Conservation (phyloP, 2,797 vertebrate species). For the Malacoctenus gilli region DNA sequence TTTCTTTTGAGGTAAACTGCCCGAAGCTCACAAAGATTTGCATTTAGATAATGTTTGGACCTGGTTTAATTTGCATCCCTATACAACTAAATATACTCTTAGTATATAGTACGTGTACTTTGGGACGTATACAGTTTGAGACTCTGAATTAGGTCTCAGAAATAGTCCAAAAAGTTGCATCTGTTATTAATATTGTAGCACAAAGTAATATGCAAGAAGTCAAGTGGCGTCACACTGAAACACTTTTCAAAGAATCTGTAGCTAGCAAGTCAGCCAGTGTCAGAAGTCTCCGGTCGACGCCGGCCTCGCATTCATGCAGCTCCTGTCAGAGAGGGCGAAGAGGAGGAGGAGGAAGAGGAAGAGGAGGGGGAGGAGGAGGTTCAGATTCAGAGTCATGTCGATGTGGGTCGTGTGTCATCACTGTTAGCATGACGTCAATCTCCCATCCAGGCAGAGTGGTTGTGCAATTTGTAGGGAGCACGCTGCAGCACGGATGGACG, state of each 20-base stretch:
- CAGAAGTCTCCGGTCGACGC: slow-evolving; percentile 25
- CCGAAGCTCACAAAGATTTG: slow-evolving; percentile 6
- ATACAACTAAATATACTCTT: slow-evolving; percentile 18
- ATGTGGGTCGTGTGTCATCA: slow-evolving; percentile 9
- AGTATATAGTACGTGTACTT: slow-evolving; percentile 5
- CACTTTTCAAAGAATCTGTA: slow-evolving; percentile 43
- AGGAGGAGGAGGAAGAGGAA: not conserved
- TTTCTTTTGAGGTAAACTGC: slow-evolving; percentile 13
- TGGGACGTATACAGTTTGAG: slow-evolving; percentile 17
- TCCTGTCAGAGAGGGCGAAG: slow-evolving; percentile 5
- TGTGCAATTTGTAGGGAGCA: slow-evolving; percentile 24
- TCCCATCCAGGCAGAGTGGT: slow-evolving; percentile 20
- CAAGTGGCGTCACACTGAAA: slow-evolving; percentile 35
- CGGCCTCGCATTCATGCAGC: slow-evolving; percentile 4
- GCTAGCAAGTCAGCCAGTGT: slow-evolving; percentile 39
- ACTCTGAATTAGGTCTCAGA: slow-evolving; percentile 24
- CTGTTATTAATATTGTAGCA: slow-evolving; percentile 48
- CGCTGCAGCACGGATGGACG: too few species aligned
- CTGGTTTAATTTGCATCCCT: slow-evolving; percentile 29
- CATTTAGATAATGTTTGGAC: slow-evolving; percentile 8
- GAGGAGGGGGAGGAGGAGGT: not conserved
- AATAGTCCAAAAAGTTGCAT: slow-evolving; percentile 21
- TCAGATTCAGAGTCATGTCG: not conserved
- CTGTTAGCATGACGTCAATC: slow-evolving; percentile 20
- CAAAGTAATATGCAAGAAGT: slow-evolving; percentile 59